Percentiles rank a stretch among this genome's conserved stretches.
These are phyloP conservation scores for Planiliza haematocheilus DNA, from an alignment of 2,113 vertebrate species.

Conservation along the genomic window DNA sequence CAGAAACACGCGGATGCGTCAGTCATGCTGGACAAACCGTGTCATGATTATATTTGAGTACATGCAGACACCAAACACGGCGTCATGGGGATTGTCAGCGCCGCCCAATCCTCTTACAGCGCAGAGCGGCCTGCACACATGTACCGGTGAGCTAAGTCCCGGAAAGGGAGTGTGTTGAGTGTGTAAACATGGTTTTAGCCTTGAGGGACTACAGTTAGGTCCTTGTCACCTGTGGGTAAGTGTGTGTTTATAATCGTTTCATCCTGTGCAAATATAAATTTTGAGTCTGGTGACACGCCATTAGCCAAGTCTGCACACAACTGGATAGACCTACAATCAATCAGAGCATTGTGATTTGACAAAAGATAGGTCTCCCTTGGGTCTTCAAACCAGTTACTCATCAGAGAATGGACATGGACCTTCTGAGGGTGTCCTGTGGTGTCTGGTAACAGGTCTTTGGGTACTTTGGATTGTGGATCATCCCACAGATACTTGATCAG, in stretches of 20 bases:
- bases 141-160: slow-evolving; percentile 7
- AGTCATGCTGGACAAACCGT: background rate
- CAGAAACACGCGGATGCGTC: background rate
- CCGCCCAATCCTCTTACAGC: slow-evolving; percentile 62
- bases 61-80: background rate
- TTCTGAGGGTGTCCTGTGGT: too few species aligned
- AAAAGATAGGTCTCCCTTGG: too few species aligned
- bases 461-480: too few species aligned
- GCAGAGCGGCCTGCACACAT: slow-evolving; percentile 21
- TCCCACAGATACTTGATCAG: too few species aligned
- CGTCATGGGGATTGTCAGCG: slow-evolving; percentile 12
- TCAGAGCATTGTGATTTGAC: too few species aligned
- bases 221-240: background rate
- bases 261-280: too few species aligned
- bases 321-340: too few species aligned
- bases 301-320: too few species aligned
- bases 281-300: too few species aligned
- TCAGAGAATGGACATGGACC: too few species aligned
- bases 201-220: background rate
- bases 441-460: too few species aligned
- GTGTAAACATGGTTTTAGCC: background rate
- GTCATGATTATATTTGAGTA: background rate
- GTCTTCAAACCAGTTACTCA: too few species aligned
- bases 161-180: background rate
- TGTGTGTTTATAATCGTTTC: background rate